phyloP scores from a whole-genome alignment of 1,140 invertebrate species.

The Galendromus occidentalis region DNA sequence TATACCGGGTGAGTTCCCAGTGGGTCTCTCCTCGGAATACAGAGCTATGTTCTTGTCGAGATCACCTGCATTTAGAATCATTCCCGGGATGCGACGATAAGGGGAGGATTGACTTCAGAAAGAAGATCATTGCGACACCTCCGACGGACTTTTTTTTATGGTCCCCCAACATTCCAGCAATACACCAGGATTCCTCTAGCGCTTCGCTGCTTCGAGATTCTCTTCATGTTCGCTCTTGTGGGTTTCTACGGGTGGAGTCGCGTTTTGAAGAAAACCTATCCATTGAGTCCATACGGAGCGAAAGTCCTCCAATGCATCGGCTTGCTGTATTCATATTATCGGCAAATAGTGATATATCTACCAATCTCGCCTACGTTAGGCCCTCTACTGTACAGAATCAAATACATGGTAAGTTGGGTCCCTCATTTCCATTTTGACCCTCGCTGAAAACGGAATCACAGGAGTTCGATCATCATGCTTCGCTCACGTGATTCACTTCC shows the following conservation, averaged over 20 bases:
- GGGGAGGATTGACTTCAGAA: neutral
- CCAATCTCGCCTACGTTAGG: constrained; percentile 31
- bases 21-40: no score
- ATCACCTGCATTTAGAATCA: no score
- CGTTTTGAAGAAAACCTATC: constrained; percentile 15
- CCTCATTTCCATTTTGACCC: neutral
- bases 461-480: no score
- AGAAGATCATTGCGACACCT: neutral
- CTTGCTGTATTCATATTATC: constrained; percentile 30
- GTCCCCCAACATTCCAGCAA: constrained; percentile 19
- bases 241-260: constrained; percentile 17
- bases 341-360: constrained; percentile 27
- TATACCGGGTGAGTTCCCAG: constrained; percentile 17
- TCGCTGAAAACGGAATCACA: no score
- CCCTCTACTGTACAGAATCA: constrained; percentile 29
- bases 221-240: constrained; percentile 18
- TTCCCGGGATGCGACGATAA: no score
- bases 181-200: constrained; percentile 20
- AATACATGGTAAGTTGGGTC: constrained; percentile 27
- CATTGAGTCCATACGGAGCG: constrained; percentile 18
- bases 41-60: no score
- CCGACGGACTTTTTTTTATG: neutral
- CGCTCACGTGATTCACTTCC: neutral
- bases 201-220: constrained; percentile 20
- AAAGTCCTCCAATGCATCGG: constrained; percentile 21